Base-by-base conservation (phyloP, 2,797 vertebrate genomes). In the Gymnothorax reevesii region DNA sequence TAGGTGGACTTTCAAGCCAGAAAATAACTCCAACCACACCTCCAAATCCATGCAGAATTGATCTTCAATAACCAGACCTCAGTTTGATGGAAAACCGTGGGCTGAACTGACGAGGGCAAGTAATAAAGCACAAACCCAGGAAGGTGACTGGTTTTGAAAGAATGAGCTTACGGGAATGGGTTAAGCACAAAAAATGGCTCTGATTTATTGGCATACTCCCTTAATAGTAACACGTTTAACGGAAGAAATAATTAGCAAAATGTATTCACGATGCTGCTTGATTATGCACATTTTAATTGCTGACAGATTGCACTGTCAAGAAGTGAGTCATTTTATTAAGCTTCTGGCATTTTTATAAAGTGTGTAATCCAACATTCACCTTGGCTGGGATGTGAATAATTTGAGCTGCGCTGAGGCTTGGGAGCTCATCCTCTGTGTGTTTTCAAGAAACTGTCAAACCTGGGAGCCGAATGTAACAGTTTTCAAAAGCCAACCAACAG, bases 391-490 rank as follows among this genome's bases (percentile, higher is more conserved):
- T 20, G 49, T 52, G 49, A 79, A 52, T 79, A 54, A 79, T 79
- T 79, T 79, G 15, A 54, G 75, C 75, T 52, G 49, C 20, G 73
- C 73, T 52, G 13, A 42, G 17, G 17, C 17, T 79, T 79, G 75
- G 49, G 54, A 79, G 75, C 49, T 79, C 20, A n/a, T 49, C 22
- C 42, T 49, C 27, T 8, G 1, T 52, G 49, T 79, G 49, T 79
- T 79, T 79, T 42, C 54, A 20, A 52, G 75, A 79, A 79, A 79
- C 42, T 79, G 75, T 79, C 75, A 79, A 79, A 79, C 22, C 75
- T 54, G 75, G 49, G 42, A 52, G 49, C 54, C 54, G 42, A 79
- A 79, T 54, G 52, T 54, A 79, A 54, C 49, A 79, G 75, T 49
- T 52, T 79, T 79, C 42, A 79, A 79, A 79, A 79, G 17, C 75